A percentile compares a stretch with the other conserved stretches of the same genome.
Evolutionary conservation across 2,888 invertebrate species (phyloP).

Genomic region (Rhaphigaster nebulosa): DNA sequence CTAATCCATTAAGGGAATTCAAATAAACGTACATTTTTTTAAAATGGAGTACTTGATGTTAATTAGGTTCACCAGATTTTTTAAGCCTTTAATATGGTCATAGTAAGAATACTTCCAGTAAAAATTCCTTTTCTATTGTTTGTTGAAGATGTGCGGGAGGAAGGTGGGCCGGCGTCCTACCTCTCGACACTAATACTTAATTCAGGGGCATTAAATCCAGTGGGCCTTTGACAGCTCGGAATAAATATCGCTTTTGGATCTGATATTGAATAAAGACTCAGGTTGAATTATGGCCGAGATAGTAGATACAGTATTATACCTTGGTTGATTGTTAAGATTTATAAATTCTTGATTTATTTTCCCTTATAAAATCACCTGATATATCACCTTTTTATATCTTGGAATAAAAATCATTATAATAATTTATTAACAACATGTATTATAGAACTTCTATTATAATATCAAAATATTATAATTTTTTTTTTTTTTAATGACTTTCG

Average conservation of each 20-base stretch:
- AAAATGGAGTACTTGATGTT: too few relatives aligned
- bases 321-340: neutral
- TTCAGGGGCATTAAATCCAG: slow-evolving; percentile 53
- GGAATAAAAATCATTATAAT: too few relatives aligned
- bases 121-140: neutral
- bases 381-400: neutral
- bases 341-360: neutral
- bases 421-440: too few relatives aligned
- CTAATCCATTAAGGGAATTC: too few relatives aligned
- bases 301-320: slow-evolving; percentile 6
- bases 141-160: neutral
- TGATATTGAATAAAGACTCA: slow-evolving; percentile 50
- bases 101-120: neutral
- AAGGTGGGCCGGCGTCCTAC: slow-evolving; percentile 11
- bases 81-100: too few relatives aligned
- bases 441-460: too few relatives aligned
- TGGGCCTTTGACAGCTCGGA: slow-evolving; percentile 36
- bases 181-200: slow-evolving; percentile 35
- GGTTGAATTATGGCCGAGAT: slow-evolving; percentile 16
- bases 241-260: slow-evolving; percentile 53
- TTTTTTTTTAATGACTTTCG: too few relatives aligned
- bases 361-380: neutral
- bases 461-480: too few relatives aligned
- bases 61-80: too few relatives aligned
- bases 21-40: too few relatives aligned